A percentile compares a stretch with the other conserved stretches of the same genome.
These are phyloP conservation scores for Zaprionus taronus DNA, from an alignment of 1,140 invertebrate species.

Conservation along the genomic window DNA sequence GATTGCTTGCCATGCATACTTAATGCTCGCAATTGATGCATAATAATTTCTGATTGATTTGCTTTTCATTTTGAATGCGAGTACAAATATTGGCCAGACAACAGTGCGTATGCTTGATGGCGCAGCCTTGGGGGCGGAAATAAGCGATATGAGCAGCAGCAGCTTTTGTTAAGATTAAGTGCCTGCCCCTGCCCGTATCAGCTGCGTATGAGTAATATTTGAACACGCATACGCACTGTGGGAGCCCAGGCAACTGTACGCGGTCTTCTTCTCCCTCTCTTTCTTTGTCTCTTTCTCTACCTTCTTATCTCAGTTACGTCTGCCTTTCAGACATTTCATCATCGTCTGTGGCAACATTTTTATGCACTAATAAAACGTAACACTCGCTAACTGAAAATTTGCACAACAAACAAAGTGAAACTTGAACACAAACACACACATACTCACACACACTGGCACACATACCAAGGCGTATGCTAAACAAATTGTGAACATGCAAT, in stretches of 20 bases:
- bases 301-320: constrained; percentile 4
- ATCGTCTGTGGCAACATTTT: constrained; percentile 24
- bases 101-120: constrained; percentile 55
- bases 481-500: constrained; percentile 59
- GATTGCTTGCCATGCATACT: neutral
- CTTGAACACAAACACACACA: constrained; percentile 23
- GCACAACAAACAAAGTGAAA: constrained; percentile 28
- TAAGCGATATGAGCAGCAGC: constrained; percentile 17
- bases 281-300: neutral
- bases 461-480: constrained; percentile 42
- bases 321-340: constrained; percentile 39
- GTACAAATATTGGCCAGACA: constrained; percentile 24
- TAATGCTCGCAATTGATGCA: constrained; percentile 8
- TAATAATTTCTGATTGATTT: constrained; percentile 10
- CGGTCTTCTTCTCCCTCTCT: no score
- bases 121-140: constrained; percentile 1
- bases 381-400: constrained; percentile 49
- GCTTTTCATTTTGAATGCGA: neutral
- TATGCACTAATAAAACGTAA: constrained; percentile 54
- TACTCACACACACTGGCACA: constrained; percentile 14
- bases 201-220: constrained; percentile 44
- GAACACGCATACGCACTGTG: constrained; percentile 29
- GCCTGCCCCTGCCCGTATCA: constrained; percentile 3
- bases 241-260: constrained; percentile 2
- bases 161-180: constrained; percentile 44